A percentile compares a stretch with the other conserved stretches of the same genome.
Conservation (phyloP, 2,888 invertebrate species). For the Trachelus iudaicus region DNA sequence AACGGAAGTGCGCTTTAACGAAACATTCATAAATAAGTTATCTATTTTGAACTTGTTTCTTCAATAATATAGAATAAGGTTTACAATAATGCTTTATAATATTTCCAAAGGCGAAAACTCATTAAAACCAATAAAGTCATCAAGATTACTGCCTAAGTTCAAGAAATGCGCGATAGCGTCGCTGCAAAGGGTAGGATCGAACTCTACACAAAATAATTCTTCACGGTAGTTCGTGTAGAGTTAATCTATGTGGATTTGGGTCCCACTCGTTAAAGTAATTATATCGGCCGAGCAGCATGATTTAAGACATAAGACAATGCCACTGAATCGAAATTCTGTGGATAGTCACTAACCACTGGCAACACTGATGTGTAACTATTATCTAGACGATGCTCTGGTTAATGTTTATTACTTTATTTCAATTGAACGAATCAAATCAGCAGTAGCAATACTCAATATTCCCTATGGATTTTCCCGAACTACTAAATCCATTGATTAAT, state of each 20-base stretch:
- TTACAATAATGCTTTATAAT: not conserved
- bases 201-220: no score
- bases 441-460: not conserved
- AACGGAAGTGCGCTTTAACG: not conserved
- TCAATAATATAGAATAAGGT: not conserved
- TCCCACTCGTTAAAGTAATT: not conserved
- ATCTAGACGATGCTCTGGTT: not conserved
- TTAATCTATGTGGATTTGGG: no score
- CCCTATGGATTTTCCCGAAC: not conserved
- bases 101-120: not conserved
- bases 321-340: not conserved
- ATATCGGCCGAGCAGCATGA: not conserved
- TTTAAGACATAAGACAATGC: no score
- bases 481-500: not conserved
- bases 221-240: no score
- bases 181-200: not conserved
- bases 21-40: not conserved
- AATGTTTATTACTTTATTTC: not conserved
- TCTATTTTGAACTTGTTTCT: not conserved
- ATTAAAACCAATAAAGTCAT: not conserved
- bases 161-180: not conserved
- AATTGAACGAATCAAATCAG: not conserved
- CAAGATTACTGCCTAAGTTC: not conserved
- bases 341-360: not conserved
- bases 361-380: not conserved